Percentiles rank a stretch among this genome's conserved stretches.
phyloP scores from a whole-genome alignment of 2,113 vertebrate genomes.

The Xiphorhynchus elegans region DNA sequence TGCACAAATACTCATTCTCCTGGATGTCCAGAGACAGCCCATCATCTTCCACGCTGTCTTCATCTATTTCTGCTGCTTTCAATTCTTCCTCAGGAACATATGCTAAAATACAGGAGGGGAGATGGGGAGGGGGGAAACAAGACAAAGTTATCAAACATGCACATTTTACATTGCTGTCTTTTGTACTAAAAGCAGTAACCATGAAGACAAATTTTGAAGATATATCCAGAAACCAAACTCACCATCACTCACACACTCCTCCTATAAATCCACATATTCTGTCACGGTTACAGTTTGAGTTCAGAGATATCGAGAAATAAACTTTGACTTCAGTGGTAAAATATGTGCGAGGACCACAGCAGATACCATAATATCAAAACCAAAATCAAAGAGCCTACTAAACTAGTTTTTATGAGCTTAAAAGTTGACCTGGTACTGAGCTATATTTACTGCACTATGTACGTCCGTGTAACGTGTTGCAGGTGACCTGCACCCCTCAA shows the following conservation, averaged over 20 bases:
- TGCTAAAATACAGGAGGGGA: conserved; percentile 81
- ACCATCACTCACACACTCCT: not conserved
- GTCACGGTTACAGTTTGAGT: not conserved
- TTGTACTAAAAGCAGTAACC: not conserved
- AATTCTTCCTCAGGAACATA: conserved; percentile 96
- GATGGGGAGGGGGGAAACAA: not conserved
- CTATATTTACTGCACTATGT: not conserved
- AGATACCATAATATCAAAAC: not conserved
- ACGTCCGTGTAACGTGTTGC: not conserved
- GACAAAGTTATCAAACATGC: not conserved
- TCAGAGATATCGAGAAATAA: not conserved
- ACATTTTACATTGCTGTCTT: conserved; percentile 2
- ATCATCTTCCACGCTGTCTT: conserved; percentile 87
- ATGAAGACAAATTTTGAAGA: conserved; percentile 13
- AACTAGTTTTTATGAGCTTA: not conserved
- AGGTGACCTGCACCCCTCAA: not conserved
- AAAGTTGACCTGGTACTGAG: not conserved
- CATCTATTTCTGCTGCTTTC: conserved; percentile 87
- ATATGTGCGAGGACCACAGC: not conserved
- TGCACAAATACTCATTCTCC: conserved; percentile 88
- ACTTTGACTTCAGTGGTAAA: conserved; percentile 35
- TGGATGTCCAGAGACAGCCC: conserved; percentile 88
- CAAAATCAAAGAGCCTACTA: conserved; percentile 26
- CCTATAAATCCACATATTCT: not conserved
- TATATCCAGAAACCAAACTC: not conserved